These are phyloP conservation scores for Catharus minimus DNA, from an alignment of 2,113 vertebrate species.

Conservation along the genomic window DNA sequence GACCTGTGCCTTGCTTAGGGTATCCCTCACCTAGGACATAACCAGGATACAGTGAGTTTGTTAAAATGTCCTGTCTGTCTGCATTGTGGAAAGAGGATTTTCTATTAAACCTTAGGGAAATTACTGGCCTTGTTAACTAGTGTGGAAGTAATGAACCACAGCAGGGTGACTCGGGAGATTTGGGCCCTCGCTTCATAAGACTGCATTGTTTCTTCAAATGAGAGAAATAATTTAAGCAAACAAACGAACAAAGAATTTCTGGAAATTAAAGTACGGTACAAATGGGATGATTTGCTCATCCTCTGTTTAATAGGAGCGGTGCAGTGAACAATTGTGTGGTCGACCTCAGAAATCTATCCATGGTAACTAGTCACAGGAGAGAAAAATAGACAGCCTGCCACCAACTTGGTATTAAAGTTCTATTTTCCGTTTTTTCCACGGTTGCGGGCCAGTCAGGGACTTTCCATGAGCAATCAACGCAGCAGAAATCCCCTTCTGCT, in stretches of 20 bases:
- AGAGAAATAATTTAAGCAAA: slow-evolving; percentile 64
- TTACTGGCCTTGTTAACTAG: slow-evolving; percentile 47
- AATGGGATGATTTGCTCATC: slow-evolving; percentile 44
- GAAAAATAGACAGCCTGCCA: slow-evolving; percentile 47
- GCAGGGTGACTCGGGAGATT: slow-evolving; percentile 38
- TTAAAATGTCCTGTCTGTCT: slow-evolving; percentile 4
- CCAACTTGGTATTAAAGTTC: slow-evolving; percentile 35
- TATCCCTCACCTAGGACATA: neutral
- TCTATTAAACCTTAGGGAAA: slow-evolving; percentile 58
- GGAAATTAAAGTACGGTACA: slow-evolving; percentile 38
- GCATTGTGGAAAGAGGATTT: slow-evolving; percentile 18
- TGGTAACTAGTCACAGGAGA: slow-evolving; percentile 56
- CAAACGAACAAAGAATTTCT: slow-evolving; percentile 56
- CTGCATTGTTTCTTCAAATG: slow-evolving; percentile 61
- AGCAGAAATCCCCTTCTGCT: slow-evolving; percentile 44
- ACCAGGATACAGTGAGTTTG: neutral
- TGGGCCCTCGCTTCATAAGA: neutral
- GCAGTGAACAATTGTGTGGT: slow-evolving; percentile 38
- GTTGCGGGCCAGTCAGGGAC: slow-evolving; percentile 21
- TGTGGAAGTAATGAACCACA: slow-evolving; percentile 29
- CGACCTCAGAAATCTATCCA: slow-evolving; percentile 60
- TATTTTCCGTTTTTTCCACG: neutral
- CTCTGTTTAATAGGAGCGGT: slow-evolving; percentile 7
- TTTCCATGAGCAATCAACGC: slow-evolving; percentile 25
- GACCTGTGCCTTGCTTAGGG: neutral